Base-by-base conservation (phyloP, 2,797 vertebrate species). In the Lindbergichthys nudifrons region DNA sequence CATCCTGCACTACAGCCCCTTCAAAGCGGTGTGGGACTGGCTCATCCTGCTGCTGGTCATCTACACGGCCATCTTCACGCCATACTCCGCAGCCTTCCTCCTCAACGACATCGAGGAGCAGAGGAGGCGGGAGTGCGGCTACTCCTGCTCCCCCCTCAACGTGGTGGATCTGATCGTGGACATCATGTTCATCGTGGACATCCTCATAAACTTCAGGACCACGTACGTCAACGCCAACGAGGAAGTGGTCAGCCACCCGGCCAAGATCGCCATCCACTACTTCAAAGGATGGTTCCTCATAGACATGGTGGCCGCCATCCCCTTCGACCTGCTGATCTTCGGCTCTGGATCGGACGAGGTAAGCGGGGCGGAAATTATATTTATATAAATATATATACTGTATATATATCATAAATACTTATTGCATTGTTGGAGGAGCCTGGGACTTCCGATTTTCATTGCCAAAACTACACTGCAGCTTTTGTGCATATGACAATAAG, bases 211-310 rank as follows among this genome's bases (percentile, higher is more conserved):
- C 96, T 99, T 99, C 93, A 93, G 98, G 90, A 99, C 98, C 87
- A 99, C 98, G 0, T 99, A 99, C 61, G 97, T 99, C 80, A 99
- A 99, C 91, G 75, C 75, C 85, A 99, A 99, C 59, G 98, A 99
- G 92, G 98, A 99, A 85, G 98, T 99, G 93, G 98, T 99, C 90
- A 99, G 98, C 94, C 96, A 99, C 76, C 96, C 98, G 2, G 97
- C 95, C 75, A 99, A 96, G 95, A 99, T 99, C 85, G 98, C 97
- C 85, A 96, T 99, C 93, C 97, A 99, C 94, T 99, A 99, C 94
- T 99, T 99, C 87, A 99, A 99, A 95, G 98, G 98, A 94, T 99
- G 98, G 98, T 99, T 99, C 94, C 97, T 99, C 92, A 99, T 99
- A 87, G 98, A 99, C 93, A 99, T 99, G 97, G 98, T 99, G 79